Evolutionary conservation across 2,888 invertebrate species (phyloP), one percentile per base, ranked within the genome.

Genomic region (Xylota segnis): DNA sequence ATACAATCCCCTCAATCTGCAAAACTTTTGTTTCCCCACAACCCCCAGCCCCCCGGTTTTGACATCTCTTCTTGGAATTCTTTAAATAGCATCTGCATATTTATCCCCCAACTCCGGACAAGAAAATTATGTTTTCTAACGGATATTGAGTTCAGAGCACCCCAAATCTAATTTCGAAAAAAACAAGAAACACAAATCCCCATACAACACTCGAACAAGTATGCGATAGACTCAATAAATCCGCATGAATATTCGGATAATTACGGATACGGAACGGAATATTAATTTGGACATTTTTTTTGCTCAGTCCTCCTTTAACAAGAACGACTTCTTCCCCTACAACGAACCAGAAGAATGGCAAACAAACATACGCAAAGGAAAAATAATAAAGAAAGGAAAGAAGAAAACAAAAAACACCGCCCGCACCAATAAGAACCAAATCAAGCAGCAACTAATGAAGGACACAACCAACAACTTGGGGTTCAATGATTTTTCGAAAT

Each of bases 401-500:
- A 66, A 27, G 66, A 59, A 52, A 56, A 56, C 58, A 56, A 45
- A 40, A 40, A 65, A 68, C 34, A 56, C n/a, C 56, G n/a, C 45
- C 77, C 77, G 34, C 77, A 70, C 47, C 47, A 71, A 71, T 50
- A 34, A 83, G 65, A 72, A 23, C 50, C 52, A 83, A 82, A 72
- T 72, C 72, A 50, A 79, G 65, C 71, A 71, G 71, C 77, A 52
- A 54, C 76, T 65, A 77, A 68, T 75, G 58, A 84, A 74, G 79
- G 70, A 70, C 61, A 59, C 47, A 45, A 66, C 50, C 65, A 18
- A 50, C 12, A 37, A 58, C 1, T 37, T 18, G 16, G 84, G 47
- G 84, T 84, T 84, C 84, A 84, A 84, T 76, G 84, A 79, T 54
- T 84, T 50, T 47, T 59, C 32, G 43, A 82, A 74, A 61, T 81